Percentiles rank a stretch among this genome's conserved stretches.
Conservation (phyloP, 1,140 invertebrate genomes). For the Doryteuthis pealeii region DNA sequence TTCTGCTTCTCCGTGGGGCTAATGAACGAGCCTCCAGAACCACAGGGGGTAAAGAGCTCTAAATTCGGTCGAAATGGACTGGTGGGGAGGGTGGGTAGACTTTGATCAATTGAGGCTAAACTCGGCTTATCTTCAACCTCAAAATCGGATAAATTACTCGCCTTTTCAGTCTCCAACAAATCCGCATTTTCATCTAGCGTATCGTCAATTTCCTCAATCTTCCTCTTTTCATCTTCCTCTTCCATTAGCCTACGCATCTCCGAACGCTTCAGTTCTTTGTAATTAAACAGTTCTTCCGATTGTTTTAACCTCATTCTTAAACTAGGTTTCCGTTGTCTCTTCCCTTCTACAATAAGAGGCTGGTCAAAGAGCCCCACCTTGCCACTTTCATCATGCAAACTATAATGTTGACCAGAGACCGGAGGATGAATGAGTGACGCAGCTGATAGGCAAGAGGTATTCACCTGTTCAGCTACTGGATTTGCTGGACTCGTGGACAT, state of each 20-base stretch:
- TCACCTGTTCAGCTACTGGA: no score
- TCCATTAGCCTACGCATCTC: slow-evolving; percentile 18
- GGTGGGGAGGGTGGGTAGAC: slow-evolving; percentile 19
- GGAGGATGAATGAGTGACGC: no score
- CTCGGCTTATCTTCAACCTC: slow-evolving; percentile 1
- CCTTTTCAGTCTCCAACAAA: background rate
- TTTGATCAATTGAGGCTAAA: slow-evolving; percentile 14
- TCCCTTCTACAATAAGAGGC: slow-evolving; percentile 57
- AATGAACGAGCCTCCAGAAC: slow-evolving; percentile 13
- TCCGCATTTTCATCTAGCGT: background rate
- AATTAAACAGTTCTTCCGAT: slow-evolving; percentile 31
- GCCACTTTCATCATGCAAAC: background rate
- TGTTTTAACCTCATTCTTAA: slow-evolving; percentile 47
- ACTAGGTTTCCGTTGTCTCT: slow-evolving; percentile 55
- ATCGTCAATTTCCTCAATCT: background rate
- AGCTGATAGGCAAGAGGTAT: background rate
- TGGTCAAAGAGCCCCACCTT: slow-evolving; percentile 51
- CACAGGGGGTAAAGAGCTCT: slow-evolving; percentile 24
- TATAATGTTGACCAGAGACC: no score
- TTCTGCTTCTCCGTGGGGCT: slow-evolving; percentile 24
- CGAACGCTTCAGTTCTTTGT: slow-evolving; percentile 23
- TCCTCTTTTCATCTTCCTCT: slow-evolving; percentile 15
- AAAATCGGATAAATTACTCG: background rate
- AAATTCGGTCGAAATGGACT: slow-evolving; percentile 36
- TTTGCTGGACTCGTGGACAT: no score